Base-by-base conservation (phyloP, 2,888 invertebrate genomes). In the Idaea aversata region DNA sequence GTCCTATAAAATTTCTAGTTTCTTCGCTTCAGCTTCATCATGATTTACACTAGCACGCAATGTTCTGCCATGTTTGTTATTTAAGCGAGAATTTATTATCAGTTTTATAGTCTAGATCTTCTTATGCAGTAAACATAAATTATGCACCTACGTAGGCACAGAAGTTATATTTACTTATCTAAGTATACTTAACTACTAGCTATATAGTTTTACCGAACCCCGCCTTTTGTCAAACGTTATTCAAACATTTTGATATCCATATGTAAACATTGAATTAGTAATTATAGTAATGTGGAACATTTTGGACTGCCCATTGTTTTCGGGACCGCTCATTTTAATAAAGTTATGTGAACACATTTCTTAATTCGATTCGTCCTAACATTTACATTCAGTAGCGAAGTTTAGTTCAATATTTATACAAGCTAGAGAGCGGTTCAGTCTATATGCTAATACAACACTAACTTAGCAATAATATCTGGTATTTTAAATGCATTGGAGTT, bases 401-500 rank as follows among this genome's bases (percentile, higher is more conserved):
- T 59, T 59, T 59, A 25, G 59, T 59, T 25, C 59, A 38, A 61
- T 25, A 25, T 61, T 38, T 61, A 47, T 61, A 61, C 35, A 61
- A n/a, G n/a, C 35, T 47, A 59, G 63, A 59, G 63, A 25, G 61
- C 65, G 34, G 61, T 36, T 58, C 63, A 59, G 65, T 70, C 66
- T 67, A 65, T 67, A 72, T 72, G 70, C 60, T 63, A 70, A 70
- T 70, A 62, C 62, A 62, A 57, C 62, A 7, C 61, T 70, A 72
- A 69, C 67, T 68, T 67, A 63, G 65, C 67, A 65, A 67, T 65
- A 68, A 65, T 65, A 67, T 69, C 69, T 61, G 67, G 69, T 66
- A 59, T 68, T 70, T 67, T 66, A 70, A 70, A 72, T 69, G 69
- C 64, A 70, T 70, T 62, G 67, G 66, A 66, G 64, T 59, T 58